Evolutionary conservation across 1,140 invertebrate species (phyloP).

Genomic region (Platorchestia sp.): DNA sequence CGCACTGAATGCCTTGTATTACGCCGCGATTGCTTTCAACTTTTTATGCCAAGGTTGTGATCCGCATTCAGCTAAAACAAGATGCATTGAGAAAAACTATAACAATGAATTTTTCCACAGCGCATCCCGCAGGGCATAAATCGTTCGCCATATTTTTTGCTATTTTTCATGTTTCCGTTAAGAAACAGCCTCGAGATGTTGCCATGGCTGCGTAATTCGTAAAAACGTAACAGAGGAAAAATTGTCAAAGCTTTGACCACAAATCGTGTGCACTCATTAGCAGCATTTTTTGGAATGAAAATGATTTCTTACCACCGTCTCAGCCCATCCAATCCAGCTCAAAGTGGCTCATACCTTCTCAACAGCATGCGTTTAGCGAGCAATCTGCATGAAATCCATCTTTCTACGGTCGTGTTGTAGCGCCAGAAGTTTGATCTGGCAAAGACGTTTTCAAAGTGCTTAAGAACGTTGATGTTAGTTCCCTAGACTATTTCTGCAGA

Average conservation of each 20-base stretch:
- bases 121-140: neutral
- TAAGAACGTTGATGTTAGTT: neutral
- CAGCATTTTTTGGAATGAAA: too few species aligned
- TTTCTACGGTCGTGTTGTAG: neutral
- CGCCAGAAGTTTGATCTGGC: neutral
- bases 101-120: neutral
- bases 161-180: neutral
- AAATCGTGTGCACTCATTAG: too few species aligned
- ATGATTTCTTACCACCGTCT: neutral
- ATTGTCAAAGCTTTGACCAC: neutral
- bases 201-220: neutral
- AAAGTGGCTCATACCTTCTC: neutral
- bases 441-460: neutral
- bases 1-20: neutral
- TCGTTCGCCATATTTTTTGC: neutral
- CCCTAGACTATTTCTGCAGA: neutral
- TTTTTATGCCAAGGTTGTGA: neutral
- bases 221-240: neutral
- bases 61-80: neutral
- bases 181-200: neutral
- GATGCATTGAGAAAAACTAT: neutral
- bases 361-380: too few species aligned
- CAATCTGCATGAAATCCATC: neutral
- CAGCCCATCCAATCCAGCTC: neutral
- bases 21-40: neutral